Percentiles rank a stretch among this genome's conserved stretches.
Evolutionary conservation across 2,113 vertebrate species (phyloP).

Genomic region (Xiphias gladius): DNA sequence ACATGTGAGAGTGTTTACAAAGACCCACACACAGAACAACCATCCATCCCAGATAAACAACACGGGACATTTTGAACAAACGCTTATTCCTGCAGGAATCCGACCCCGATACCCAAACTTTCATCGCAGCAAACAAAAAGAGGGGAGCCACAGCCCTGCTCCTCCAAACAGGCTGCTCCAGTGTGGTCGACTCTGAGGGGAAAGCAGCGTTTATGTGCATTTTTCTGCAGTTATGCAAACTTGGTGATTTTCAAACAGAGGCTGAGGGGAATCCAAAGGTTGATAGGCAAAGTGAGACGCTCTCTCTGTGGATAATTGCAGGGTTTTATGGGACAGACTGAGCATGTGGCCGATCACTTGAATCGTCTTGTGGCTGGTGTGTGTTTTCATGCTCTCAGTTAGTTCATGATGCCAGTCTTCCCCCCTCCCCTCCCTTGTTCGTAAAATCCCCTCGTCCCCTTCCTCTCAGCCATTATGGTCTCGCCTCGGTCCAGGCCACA

Average conservation of each 20-base stretch:
- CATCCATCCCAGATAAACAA: constrained; percentile 2
- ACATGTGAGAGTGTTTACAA: constrained; percentile 12
- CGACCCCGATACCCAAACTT: not conserved
- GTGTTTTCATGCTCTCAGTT: constrained; percentile 6
- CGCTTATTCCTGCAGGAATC: constrained; percentile 19
- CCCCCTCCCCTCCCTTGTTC: no score
- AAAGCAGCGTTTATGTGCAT: constrained; percentile 18
- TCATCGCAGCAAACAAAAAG: not conserved
- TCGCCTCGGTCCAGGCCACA: constrained; percentile 8
- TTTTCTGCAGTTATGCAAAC: constrained; percentile 16
- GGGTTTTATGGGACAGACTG: not conserved
- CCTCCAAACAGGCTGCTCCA: not conserved
- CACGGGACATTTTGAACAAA: not conserved
- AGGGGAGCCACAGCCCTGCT: not conserved
- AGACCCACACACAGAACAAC: not conserved
- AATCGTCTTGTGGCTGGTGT: not conserved
- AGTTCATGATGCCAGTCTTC: not conserved
- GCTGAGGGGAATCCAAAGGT: not conserved
- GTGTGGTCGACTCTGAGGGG: not conserved
- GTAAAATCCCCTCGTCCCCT: no score
- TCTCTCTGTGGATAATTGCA: not conserved
- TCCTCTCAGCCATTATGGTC: not conserved
- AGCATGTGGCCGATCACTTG: not conserved
- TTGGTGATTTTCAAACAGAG: not conserved
- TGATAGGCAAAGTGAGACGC: not conserved